Base-by-base conservation (phyloP, 35 echinoderm and acorn worm genomes). In the Anneissia japonica region DNA sequence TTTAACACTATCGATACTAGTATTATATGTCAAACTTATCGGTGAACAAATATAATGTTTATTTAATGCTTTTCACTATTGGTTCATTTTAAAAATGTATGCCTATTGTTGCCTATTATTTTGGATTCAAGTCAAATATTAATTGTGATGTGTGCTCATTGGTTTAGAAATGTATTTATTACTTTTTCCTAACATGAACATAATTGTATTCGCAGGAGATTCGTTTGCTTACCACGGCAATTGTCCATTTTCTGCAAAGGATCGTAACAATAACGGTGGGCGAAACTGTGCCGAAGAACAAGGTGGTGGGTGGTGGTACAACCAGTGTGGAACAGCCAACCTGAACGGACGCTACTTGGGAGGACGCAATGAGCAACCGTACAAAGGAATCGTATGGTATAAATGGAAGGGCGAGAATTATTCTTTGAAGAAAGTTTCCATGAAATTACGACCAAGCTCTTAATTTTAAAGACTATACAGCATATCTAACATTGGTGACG, bases 251-350 rank as follows among this genome's bases (percentile, higher is more conserved):
- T 86, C 88, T 30, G 90, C 92, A 10, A 83, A 87, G 31, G 92
- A 94, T 74, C 36, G 88, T 21, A 88, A 94, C 40, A 80, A 94
- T 34, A 84, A 90, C 73, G 72, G 35, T 10, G 36, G 38, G 6
- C 19, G 56, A 0, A 86, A 83, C 46, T 94, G 92, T 87, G 89
- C 92, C 28, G 16, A 30, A 19, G 37, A 36, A 19, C 56, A 79
- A 36, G 88, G 92, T 9, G 88, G 88, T 9, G 92, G 92, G 0
- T 94, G 92, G 92, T 94, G 92, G 92, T 94, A 81, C 78, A 80
- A 80, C 19, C 80, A 79, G 2, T 94, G 92, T 37, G 36, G 86
- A 28, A 72, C 86, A 39, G 74, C 87, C 3, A 94, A 94, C 32
- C 92, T 88, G 34, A 94, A 94, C 46, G 92, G 92, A 17, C 56